phyloP scores from a whole-genome alignment of 2,888 invertebrate species.

The Orthosia gothica region DNA sequence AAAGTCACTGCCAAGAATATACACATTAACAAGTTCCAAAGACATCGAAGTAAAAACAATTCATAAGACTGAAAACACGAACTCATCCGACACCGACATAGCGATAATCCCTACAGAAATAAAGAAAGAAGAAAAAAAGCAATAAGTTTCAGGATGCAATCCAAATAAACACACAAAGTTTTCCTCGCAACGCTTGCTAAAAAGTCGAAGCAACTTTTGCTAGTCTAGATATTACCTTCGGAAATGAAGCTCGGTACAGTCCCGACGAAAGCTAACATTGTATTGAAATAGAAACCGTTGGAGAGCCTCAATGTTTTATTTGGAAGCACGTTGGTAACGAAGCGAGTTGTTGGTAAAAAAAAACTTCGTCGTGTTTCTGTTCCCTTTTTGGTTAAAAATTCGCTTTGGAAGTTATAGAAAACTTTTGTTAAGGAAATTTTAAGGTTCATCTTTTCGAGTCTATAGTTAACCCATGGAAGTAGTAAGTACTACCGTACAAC shows the following conservation, averaged over 20 bases:
- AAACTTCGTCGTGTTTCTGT: slow-evolving; percentile 4
- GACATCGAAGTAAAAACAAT: slow-evolving; percentile 33
- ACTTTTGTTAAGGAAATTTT: slow-evolving; percentile 2
- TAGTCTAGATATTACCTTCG: slow-evolving; percentile 68
- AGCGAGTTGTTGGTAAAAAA: slow-evolving; percentile 28
- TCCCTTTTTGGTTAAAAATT: slow-evolving; percentile 30
- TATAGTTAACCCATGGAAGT: too few relatives aligned
- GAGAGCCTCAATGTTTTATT: slow-evolving; percentile 64
- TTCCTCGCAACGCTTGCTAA: slow-evolving; percentile 58
- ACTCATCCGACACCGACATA: slow-evolving; percentile 49
- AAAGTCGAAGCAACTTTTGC: slow-evolving; percentile 63
- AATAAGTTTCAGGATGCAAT: slow-evolving; percentile 59
- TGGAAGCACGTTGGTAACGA: slow-evolving; percentile 62
- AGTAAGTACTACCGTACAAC: too few relatives aligned
- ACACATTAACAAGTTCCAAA: slow-evolving; percentile 19
- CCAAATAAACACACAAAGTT: slow-evolving; percentile 64
- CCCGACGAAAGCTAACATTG: slow-evolving; percentile 68
- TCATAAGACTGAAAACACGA: slow-evolving; percentile 34
- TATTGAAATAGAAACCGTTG: slow-evolving; percentile 69
- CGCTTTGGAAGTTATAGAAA: slow-evolving; percentile 26
- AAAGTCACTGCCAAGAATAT: neutral
- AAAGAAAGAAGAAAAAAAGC: slow-evolving; percentile 42
- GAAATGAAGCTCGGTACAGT: slow-evolving; percentile 66
- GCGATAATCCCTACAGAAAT: slow-evolving; percentile 42
- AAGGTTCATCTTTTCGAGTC: too few relatives aligned